A percentile compares a stretch with the other conserved stretches of the same genome.
Evolutionary conservation across 2,113 vertebrate genomes (phyloP).

Genomic region (Smithornis capensis): DNA sequence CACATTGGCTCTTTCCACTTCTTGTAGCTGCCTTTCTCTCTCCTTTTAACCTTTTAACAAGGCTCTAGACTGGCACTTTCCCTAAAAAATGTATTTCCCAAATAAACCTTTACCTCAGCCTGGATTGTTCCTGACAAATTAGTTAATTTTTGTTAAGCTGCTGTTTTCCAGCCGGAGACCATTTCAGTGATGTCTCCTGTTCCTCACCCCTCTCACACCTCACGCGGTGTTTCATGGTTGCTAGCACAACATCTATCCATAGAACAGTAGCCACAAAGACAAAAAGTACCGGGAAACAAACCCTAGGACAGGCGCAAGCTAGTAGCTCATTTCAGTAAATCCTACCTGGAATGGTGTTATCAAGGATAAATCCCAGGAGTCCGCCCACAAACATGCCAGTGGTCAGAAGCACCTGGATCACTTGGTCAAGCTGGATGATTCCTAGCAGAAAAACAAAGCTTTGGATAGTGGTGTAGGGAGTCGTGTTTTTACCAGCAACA

Average conservation of each 20-base stretch:
- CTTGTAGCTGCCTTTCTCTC: neutral
- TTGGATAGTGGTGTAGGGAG: neutral
- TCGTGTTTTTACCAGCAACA: neutral
- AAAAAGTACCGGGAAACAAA: neutral
- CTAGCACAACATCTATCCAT: neutral
- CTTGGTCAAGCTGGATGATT: conserved; percentile 86
- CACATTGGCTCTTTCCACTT: accelerated
- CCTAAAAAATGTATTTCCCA: neutral
- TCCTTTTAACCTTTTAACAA: neutral
- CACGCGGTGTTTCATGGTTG: neutral
- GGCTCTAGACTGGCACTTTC: neutral
- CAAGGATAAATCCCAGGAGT: conserved; percentile 88
- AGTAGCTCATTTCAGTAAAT: neutral
- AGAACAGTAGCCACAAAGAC: neutral
- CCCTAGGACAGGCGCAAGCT: neutral
- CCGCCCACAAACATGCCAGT: conserved; percentile 97
- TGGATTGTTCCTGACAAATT: neutral
- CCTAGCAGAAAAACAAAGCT: conserved; percentile 71
- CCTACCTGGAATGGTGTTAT: conserved; percentile 95
- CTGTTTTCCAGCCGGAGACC: neutral
- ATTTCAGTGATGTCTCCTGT: neutral
- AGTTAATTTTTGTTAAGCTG: neutral
- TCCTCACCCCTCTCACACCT: neutral
- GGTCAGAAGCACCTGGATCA: conserved; percentile 91
- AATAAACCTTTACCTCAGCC: neutral